A percentile compares a stretch with the other conserved stretches of the same genome.
Conservation (phyloP, 2,797 vertebrate species). For the Clamator glandarius region DNA sequence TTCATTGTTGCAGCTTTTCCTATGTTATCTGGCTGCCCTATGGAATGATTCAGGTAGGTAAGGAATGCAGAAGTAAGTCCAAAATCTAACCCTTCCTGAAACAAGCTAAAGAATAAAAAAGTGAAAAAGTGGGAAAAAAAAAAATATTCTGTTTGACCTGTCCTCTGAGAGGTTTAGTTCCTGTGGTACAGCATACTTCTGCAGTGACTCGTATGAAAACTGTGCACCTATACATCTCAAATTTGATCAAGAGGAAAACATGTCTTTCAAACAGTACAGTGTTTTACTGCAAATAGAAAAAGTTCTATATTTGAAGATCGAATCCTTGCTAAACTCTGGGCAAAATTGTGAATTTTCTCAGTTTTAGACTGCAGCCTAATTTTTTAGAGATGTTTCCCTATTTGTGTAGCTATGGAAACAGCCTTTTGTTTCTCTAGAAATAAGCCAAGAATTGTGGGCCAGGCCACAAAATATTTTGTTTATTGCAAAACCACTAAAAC, state of each 20-base stretch:
- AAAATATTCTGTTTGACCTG: background rate
- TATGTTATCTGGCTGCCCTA: background rate
- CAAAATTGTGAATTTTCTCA: constrained; percentile 28
- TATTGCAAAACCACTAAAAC: constrained; percentile 67
- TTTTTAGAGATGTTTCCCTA: constrained; percentile 33
- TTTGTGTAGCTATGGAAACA: constrained; percentile 40
- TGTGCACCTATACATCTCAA: background rate
- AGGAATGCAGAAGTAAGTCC: background rate
- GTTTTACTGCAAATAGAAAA: background rate
- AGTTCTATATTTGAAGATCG: background rate
- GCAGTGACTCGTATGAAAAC: background rate
- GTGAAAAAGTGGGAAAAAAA: background rate
- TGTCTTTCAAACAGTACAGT: background rate
- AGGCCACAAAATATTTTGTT: constrained; percentile 56
- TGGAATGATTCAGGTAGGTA: background rate
- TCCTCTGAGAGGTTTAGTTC: background rate
- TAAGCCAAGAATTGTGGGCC: constrained; percentile 40
- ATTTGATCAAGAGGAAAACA: background rate
- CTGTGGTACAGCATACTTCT: background rate
- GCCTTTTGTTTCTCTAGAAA: constrained; percentile 41
- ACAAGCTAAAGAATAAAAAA: background rate
- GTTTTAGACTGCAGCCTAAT: constrained; percentile 14
- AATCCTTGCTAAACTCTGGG: background rate
- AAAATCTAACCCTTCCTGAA: background rate
- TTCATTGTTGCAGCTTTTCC: background rate